Evolutionary conservation across 2,888 invertebrate genomes (phyloP), one percentile per base, ranked within the genome.

Genomic region (Harpalus rubripes): DNA sequence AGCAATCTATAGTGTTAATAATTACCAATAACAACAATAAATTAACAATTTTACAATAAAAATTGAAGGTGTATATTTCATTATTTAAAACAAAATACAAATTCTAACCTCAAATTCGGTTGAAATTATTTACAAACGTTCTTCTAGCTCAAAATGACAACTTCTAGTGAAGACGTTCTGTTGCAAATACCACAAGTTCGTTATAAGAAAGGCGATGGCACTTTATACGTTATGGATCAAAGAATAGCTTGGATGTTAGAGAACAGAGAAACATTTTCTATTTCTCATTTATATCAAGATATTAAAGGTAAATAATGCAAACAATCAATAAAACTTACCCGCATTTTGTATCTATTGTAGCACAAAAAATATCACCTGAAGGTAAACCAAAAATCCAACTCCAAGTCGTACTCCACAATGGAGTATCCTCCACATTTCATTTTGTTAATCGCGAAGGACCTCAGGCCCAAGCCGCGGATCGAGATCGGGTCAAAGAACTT

Each of bases 311-410:
- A 94, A 91, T 39, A 32, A 72, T 72, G 56, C 82, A 68, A 68
- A 26, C 78, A 63, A 16, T 26, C 32, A 32, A 32, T 32, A 32
- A 6, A 32, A 32, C 32, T 5, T 32, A 32, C 32, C 5, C 3
- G 32, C 3, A 32, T 32, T 32, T 32, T 32, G 32, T 52, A 52
- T 52, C 1, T 52, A 2, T 52, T 90, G 72, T 87, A 91, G 91
- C 91, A 84, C 99, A 99, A 93, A 98, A 99, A 92, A 99, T 99
- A 88, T 97, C 97, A 32, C 98, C 99, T 0, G 98, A 96, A 88
- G 98, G 98, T 32, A 99, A 99, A 92, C 96, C 98, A 32, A 99
- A 99, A 92, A 97, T 99, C 83, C 99, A 99, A 91, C 93, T 99
- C 15, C 99, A 99, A 93, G 95, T 99, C 18, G 98, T 98, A 18